Evolutionary conservation across 1,140 invertebrate species (phyloP), one percentile per base, ranked within the genome.

Genomic region (Bathynomus jamesi): DNA sequence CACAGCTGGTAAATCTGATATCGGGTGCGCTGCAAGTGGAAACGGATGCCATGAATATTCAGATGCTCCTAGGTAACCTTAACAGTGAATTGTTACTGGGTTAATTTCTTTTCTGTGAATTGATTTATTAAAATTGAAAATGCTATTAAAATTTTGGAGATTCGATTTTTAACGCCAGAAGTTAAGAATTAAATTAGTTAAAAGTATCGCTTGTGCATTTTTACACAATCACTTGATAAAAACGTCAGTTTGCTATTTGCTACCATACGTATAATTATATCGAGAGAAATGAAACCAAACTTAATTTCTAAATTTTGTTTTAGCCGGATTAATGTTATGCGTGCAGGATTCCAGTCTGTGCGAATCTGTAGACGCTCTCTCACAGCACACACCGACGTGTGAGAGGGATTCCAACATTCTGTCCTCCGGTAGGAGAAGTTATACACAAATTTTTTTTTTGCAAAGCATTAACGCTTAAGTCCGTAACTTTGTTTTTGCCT

Each of bases 11-110:
- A 82, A 93, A 95, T 81, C 85, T 95, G 13, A 83, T 96, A 17
- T 90, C 94, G 78, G 91, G 90, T 81, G 91, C 92, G 4, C 82
- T 96, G 24, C 89, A 92, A 84, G 89, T 91, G 30, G 94, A 96
- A 83, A 87, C 87, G 1, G 93, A 96, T 84, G 86, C 92, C 2
- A 86, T 88, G 70, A 96, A 96, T 81, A 92, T 92, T 4, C 94
- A 96, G 78, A 93, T 96, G 89, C 83, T 95, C 25, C 83, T 96
- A 46, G 92, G 89, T 90, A 82, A 81, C 78, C 8, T 65, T 13
- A 32, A 1, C 4, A 40, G 31, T n/a, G n/a, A n/a, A 46, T 46
- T 46, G 40, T n/a, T n/a, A 10, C n/a, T 46, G 40, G n/a, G 10
- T 11, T n/a, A 46, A 11, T n/a, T 46, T 46, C n/a, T 11, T 46